Percentiles rank a stretch among this genome's conserved stretches.
Conservation (phyloP, 1,140 invertebrate genomes). For the Cheumatopsyche charites region DNA sequence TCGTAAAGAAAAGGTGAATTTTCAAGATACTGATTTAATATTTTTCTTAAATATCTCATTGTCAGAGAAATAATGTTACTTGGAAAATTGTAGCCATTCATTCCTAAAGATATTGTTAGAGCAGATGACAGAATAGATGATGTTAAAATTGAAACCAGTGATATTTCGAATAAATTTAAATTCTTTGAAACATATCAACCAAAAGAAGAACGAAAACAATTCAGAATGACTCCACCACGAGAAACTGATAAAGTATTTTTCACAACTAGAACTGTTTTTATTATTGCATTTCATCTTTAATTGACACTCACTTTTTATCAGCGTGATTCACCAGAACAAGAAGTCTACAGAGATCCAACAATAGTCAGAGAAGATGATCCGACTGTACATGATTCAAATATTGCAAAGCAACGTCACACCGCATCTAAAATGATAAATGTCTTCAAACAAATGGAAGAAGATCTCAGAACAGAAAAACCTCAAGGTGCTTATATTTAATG, state of each 20-base stretch:
- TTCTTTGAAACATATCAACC: constrained; percentile 89
- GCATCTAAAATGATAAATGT: constrained; percentile 83
- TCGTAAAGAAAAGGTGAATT: constrained; percentile 65
- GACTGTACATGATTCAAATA: constrained; percentile 62
- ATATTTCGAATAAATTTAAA: constrained; percentile 84
- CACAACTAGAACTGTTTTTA: constrained; percentile 38
- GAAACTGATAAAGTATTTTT: constrained; percentile 69
- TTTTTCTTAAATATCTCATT: no score
- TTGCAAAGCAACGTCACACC: constrained; percentile 73
- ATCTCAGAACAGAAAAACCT: constrained; percentile 64
- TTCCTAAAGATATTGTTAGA: constrained; percentile 74
- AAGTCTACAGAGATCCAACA: constrained; percentile 77
- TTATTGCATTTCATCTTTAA: neutral
- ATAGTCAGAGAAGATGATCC: constrained; percentile 71
- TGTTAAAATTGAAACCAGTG: constrained; percentile 77
- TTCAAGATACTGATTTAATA: no score
- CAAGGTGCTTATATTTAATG: constrained; percentile 57
- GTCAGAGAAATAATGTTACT: neutral
- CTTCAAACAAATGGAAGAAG: constrained; percentile 86
- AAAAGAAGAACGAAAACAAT: constrained; percentile 72
- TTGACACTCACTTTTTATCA: constrained; percentile 24
- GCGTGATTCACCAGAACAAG: constrained; percentile 72
- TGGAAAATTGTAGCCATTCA: no score
- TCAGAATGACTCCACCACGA: constrained; percentile 85
- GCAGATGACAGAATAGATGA: constrained; percentile 75